Base-by-base conservation (phyloP, 2,888 invertebrate species). In the Sphinx pinastri region DNA sequence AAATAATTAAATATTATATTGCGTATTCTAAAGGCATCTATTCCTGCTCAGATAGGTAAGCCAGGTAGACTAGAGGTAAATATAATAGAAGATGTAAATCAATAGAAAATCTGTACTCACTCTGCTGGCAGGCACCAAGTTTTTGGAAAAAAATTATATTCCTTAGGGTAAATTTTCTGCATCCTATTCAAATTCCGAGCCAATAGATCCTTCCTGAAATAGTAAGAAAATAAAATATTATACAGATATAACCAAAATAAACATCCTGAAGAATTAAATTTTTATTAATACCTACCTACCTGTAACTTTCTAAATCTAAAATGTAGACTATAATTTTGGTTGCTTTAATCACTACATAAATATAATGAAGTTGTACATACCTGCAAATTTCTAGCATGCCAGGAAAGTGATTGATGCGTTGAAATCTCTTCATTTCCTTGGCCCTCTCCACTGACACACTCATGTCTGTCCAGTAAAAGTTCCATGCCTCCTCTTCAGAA, bases 51-150 rank as follows among this genome's bases (percentile, higher is more conserved):
- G n/a, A n/a, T n/a, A n/a, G n/a, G n/a, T n/a, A n/a, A n/a, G 25
- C 25, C 25, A 25, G 25, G 25, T 25, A 25, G 25, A 25, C 25
- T 25, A 25, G 25, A 25, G 1, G 45, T 63, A 3, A 68, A 14
- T 58, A 57, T 3, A 10, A 68, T 38, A 38, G 38, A 38, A 38
- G 38, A 38, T 38, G 38, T 25, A 25, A 25, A 2, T 1, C 25
- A 58, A 57, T 54, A 57, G 49, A 70, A 52, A 52, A 57, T 38
- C 4, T 71, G 68, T 57, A 94, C 96, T 95, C 93, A 97, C 97
- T 98, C 98, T 25, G 98, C 97, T 45, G 99, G 98, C 76, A 99
- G 95, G 88, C 98, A 97, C 98, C 98, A 99, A 11, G 98, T 98
- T 92, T 97, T 98, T 0, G 99, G 98, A 86, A 98, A 98, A 85